Evolutionary conservation across 1,140 invertebrate genomes (phyloP).

Genomic region (Gonioctena quinquepunctata): DNA sequence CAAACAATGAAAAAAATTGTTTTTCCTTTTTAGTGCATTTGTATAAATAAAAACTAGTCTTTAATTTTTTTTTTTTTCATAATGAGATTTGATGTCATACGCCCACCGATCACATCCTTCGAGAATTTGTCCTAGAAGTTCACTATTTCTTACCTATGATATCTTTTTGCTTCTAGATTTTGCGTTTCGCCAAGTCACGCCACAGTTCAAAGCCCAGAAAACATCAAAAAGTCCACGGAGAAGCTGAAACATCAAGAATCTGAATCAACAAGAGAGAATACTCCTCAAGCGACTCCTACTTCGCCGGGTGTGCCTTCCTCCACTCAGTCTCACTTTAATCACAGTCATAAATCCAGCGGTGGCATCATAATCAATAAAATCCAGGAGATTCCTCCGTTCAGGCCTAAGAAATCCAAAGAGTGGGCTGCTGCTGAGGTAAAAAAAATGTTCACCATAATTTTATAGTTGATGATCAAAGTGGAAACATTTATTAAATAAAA

Average conservation of each 20-base stretch:
- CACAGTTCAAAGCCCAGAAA: constrained; percentile 17
- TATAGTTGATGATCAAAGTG: no score
- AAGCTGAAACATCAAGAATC: constrained; percentile 34
- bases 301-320: constrained; percentile 35
- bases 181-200: constrained; percentile 54
- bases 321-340: constrained; percentile 31
- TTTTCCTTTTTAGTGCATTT: no score
- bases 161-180: constrained; percentile 41
- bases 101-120: no score
- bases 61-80: no score
- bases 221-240: constrained; percentile 35
- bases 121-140: no score
- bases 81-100: no score
- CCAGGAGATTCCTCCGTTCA: constrained; percentile 61
- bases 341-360: constrained; percentile 48
- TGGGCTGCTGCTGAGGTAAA: constrained; percentile 50
- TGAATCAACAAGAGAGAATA: constrained; percentile 27
- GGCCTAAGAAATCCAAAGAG: constrained; percentile 60
- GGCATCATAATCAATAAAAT: constrained; percentile 56
- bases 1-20: no score
- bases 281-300: constrained; percentile 39
- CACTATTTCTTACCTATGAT: no score
- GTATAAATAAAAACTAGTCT: no score
- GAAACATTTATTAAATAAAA: no score
- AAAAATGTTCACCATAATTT: no score